These are phyloP conservation scores for Xiphophorus maculatus DNA, from an alignment of 2,113 vertebrate genomes.

Conservation along the genomic window DNA sequence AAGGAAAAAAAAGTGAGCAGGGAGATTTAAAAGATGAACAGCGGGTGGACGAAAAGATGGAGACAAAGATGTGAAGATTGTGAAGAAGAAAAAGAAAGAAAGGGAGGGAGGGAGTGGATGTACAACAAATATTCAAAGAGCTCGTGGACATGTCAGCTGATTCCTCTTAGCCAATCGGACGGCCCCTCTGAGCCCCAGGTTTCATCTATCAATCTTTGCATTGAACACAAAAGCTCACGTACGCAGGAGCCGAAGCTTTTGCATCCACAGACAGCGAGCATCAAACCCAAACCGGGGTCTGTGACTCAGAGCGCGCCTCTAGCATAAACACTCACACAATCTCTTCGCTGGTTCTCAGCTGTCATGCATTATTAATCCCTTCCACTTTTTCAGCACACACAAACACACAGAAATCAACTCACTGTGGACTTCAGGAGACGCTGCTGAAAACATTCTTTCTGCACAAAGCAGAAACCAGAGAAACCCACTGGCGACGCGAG, in stretches of 20 bases:
- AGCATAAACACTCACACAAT: constrained; percentile 60
- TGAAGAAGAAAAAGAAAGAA: constrained; percentile 8
- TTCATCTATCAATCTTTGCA: constrained; percentile 50
- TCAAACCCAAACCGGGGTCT: constrained; percentile 49
- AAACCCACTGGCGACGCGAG: constrained; percentile 41
- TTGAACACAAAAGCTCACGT: constrained; percentile 35
- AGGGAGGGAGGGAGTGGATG: constrained; percentile 20
- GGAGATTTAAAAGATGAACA: constrained; percentile 22
- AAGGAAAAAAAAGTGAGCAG: constrained; percentile 29
- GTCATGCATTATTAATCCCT: constrained; percentile 74
- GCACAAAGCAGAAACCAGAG: constrained; percentile 29
- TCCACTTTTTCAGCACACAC: constrained; percentile 47
- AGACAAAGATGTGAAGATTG: constrained; percentile 26
- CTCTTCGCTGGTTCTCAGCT: constrained; percentile 59
- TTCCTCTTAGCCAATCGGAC: constrained; percentile 78
- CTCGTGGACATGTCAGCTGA: constrained; percentile 81
- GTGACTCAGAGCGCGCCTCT: constrained; percentile 63
- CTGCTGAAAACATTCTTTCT: constrained; percentile 30
- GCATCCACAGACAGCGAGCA: constrained; percentile 30
- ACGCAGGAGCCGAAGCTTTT: constrained; percentile 5
- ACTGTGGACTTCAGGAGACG: constrained; percentile 42
- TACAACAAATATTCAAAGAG: constrained; percentile 14
- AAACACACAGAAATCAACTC: constrained; percentile 31
- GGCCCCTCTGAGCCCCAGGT: constrained; percentile 44
- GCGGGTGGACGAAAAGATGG: constrained; percentile 10